phyloP scores from a whole-genome alignment of 2,797 vertebrate genomes.

The Cynodonichthys magdalenae region DNA sequence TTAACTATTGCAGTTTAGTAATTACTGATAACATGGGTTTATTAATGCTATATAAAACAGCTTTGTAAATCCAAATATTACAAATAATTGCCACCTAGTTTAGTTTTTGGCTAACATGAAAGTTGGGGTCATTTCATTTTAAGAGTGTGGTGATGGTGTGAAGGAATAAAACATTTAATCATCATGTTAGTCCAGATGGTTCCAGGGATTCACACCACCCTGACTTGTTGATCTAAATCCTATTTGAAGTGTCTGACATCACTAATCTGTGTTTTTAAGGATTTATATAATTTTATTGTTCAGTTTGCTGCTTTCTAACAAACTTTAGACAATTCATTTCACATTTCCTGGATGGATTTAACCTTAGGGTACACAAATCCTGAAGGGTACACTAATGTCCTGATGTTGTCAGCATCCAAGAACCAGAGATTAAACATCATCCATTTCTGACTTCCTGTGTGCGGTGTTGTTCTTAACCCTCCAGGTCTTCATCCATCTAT shows the following conservation, averaged over 20 bases:
- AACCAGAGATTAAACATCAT: conserved; percentile 63
- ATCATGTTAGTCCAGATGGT: too few relatives aligned
- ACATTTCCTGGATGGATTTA: neutral
- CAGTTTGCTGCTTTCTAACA: neutral
- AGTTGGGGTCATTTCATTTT: too few relatives aligned
- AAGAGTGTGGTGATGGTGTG: too few relatives aligned
- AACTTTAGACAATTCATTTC: neutral
- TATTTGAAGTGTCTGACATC: neutral
- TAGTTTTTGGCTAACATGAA: too few relatives aligned
- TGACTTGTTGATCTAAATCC: too few relatives aligned
- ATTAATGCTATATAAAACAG: too few relatives aligned
- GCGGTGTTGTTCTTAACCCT: conserved; percentile 37
- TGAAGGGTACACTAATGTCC: neutral
- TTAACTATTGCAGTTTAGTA: too few relatives aligned
- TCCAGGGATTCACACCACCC: too few relatives aligned
- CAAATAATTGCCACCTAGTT: too few relatives aligned
- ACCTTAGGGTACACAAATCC: conserved; percentile 6
- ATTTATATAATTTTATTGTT: conserved; percentile 22
- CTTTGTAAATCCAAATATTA: too few relatives aligned
- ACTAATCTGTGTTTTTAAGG: conserved; percentile 43
- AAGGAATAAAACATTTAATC: too few relatives aligned
- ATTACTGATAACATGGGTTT: too few relatives aligned
- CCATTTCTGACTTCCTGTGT: conserved; percentile 51
- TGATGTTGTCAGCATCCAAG: conserved; percentile 11
- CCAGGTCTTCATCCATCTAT: conserved; percentile 29